Base-by-base conservation (phyloP, 1,140 invertebrate species). In the Sipha flava region DNA sequence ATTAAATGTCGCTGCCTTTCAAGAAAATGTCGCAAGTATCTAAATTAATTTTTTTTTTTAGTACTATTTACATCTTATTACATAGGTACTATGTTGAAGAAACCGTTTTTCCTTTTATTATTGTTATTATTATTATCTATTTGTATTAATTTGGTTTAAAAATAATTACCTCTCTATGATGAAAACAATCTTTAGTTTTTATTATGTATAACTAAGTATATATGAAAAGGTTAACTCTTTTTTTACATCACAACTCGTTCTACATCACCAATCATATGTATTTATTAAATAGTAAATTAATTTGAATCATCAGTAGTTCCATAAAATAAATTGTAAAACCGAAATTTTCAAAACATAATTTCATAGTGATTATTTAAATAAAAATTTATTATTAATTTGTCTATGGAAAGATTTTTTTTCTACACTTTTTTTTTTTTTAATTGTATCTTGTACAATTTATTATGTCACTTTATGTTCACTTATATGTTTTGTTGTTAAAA, bases 1-100 rank as follows among this genome's bases (percentile, higher is more conserved):
- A 98, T 99, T 84, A 95, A 95, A 29, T 99, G 97, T 87, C 94
- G 94, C 45, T 99, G 97, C 88, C 94, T 95, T 68, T 92, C 96
- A 4, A 91, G 92, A 83, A 91, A 92, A 84, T 99, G 97, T 88
- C 91, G 97, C 81, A 96, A 97, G 88, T 98, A 96, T 87, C 91
- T 99, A 82, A 99, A 99, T 88, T 98, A 83, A 81, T 5, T 43
- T 18, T 64, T 18, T n/a, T n/a, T n/a, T n/a, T n/a, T n/a, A 16
- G 47, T 54, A 52, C 16, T 12, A 7, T 49, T 31, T 43, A 66
- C 12, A 66, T 66, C 62, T 66, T 7, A 66, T 72, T 49, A 49
- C 31, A n/a, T n/a, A n/a, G n/a, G 45, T 49, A 72, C 12, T 45
- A 47, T 70, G 6, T 45, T 26, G 18, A 72, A 72, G 7, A 6